Base-by-base conservation (phyloP, 2,888 invertebrate genomes). In the Anoplius nigerrimus region DNA sequence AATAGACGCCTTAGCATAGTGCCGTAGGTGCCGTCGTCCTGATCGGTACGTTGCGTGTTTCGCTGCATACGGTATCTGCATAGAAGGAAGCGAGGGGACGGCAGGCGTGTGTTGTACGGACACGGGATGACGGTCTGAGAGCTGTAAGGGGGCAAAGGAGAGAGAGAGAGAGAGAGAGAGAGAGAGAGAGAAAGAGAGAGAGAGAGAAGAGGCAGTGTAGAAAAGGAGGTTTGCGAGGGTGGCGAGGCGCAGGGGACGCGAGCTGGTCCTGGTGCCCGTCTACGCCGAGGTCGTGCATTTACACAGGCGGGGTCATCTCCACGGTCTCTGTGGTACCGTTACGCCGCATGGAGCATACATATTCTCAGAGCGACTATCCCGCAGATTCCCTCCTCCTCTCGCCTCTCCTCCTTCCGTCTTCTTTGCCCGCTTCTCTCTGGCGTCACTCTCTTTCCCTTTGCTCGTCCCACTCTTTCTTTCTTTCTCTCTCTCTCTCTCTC, bases 231-330 rank as follows among this genome's bases (percentile, higher is more conserved):
- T n/a, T n/a, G n/a, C 52, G 61, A 61, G 58, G 54, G 27, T 21
- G 45, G 54, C 11, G 56, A 51, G 61, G 58, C 27, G 21, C 22
- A 54, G 65, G 22, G 24, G 57, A 18, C 45, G 45, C 27, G 53
- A 22, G 57, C 62, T 64, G 76, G 66, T 79, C 80, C 72, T 54
- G 59, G 70, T 79, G 34, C 67, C 74, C 67, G 66, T 79, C 76
- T 74, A 74, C 79, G 78, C 72, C 74, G 87, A 85, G 87, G 86
- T 87, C 86, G 82, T 78, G 83, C 86, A 82, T 86, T 86, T 85
- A 84, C 85, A 86, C 84, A 84, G 83, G 81, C 83, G 83, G 86
- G 87, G 87, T 87, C 87, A 87, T 81, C 34, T 34, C 80, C 78
- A 60, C 74, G 76, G 85, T 84, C 82, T 82, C 82, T 69, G 68